Evolutionary conservation across 2,113 vertebrate species (phyloP), one percentile per base, ranked within the genome.

Genomic region (Ptilorrhoa leucosticta): DNA sequence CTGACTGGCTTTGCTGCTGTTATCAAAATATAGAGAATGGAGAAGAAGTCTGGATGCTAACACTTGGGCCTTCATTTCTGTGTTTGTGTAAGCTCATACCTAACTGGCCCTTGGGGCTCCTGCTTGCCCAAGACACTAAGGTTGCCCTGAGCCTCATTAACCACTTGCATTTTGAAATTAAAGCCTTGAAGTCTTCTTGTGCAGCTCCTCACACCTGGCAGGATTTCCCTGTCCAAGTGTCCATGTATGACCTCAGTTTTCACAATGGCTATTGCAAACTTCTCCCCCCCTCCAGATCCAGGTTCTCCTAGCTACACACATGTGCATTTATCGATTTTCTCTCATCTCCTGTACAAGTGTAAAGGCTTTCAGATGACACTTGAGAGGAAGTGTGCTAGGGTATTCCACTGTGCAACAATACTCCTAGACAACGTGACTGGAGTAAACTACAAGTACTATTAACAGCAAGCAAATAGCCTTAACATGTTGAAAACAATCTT

Each of bases 201-300:
- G 27, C 40, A 70, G 19, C 15, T 87, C 15, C 27, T 60, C 22
- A 17, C 27, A 56, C 16, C 28, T 42, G 24, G 10, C 20, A 75
- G 24, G 19, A 31, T 35, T 83, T 53, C 33, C 15, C 21, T 58
- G 4, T 20, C 54, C 5, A 1, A 60, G 12, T 37, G 19, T 51
- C 40, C 45, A 42, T 33, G 28, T 63, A 33, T 2, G 5, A 15
- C 42, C 28, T n/a, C 61, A 16, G 1, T 27, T 17, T 48, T 56
- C 63, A 33, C 2, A 3, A 24, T 1, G 11, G 15, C 0, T 0
- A 47, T 1, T 30, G 30, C 26, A 64, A 83, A 44, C 2, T 27
- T 79, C 53, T 7, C 13, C 19, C 19, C 21, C 4, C 6, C 21
- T 61, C 10, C 6, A 27, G 19, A 19, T 11, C 39, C 3, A 3